These are phyloP conservation scores for Psammodynastes pulverulentus DNA, from an alignment of 2,113 vertebrate species.

Conservation along the genomic window DNA sequence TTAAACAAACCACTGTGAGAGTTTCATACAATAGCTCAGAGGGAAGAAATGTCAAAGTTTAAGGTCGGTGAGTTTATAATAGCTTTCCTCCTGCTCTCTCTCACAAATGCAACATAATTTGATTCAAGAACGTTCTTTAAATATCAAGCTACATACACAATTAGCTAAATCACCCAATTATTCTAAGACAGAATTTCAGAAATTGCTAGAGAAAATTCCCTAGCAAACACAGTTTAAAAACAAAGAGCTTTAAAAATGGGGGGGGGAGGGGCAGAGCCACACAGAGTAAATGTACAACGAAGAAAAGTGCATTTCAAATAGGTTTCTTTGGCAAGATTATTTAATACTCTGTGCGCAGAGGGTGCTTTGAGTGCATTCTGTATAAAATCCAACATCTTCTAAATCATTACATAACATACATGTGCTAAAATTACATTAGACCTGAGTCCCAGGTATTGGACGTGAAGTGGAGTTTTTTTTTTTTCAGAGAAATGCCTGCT, in stretches of 20 bases:
- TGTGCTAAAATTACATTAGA: slow-evolving; percentile 44
- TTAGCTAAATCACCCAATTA: neutral
- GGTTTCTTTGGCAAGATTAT: slow-evolving; percentile 79
- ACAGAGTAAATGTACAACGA: slow-evolving; percentile 55
- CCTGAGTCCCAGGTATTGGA: slow-evolving; percentile 44
- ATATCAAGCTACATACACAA: slow-evolving; percentile 3
- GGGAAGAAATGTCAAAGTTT: neutral
- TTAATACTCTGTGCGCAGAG: slow-evolving; percentile 61
- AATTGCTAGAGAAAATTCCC: slow-evolving; percentile 19
- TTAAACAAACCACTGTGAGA: neutral
- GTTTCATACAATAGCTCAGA: neutral
- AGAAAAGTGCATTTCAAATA: slow-evolving; percentile 73
- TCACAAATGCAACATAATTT: neutral
- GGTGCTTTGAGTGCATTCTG: slow-evolving; percentile 38
- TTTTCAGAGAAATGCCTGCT: neutral
- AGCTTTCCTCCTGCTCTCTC: neutral
- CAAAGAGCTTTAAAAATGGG: slow-evolving; percentile 34
- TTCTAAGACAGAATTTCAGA: slow-evolving; percentile 16
- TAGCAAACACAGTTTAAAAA: slow-evolving; percentile 46
- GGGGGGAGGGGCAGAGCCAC: slow-evolving; percentile 20
- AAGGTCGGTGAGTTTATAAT: neutral
- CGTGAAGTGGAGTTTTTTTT: neutral
- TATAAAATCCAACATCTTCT: slow-evolving; percentile 57
- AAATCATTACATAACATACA: slow-evolving; percentile 58
- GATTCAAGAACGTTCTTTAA: neutral